Evolutionary conservation across 2,113 vertebrate genomes (phyloP).

Genomic region (Cathartes aura): DNA sequence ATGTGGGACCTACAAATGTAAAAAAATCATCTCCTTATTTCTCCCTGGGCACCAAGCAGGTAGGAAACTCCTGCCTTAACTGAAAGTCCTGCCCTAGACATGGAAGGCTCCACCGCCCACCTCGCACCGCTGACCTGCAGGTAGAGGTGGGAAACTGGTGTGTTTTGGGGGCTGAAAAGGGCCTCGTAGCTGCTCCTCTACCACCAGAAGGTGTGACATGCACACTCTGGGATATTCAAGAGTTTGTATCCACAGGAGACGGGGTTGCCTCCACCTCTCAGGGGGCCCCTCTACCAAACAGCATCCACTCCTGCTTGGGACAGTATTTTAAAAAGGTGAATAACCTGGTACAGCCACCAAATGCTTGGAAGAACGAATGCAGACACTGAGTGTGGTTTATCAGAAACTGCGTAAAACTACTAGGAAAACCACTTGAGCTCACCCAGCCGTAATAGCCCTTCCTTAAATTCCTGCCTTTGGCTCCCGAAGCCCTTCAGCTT

Average conservation of each 20-base stretch:
- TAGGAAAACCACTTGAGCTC: background rate
- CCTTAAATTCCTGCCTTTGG: background rate
- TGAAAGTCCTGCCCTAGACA: background rate
- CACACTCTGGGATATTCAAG: background rate
- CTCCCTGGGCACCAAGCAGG: background rate
- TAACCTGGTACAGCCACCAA: background rate
- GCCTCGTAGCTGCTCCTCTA: background rate
- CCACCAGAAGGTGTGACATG: background rate
- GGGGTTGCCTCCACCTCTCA: background rate
- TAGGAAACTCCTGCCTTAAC: background rate
- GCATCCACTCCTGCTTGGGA: background rate
- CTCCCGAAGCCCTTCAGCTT: background rate
- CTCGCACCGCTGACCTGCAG: background rate
- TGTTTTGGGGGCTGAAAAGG: background rate
- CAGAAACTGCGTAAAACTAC: background rate
- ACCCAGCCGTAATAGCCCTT: background rate
- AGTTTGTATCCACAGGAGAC: background rate
- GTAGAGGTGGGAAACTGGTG: background rate
- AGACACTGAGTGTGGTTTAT: background rate
- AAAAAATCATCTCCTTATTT: background rate
- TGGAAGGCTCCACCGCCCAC: background rate
- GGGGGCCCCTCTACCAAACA: background rate
- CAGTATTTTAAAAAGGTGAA: background rate
- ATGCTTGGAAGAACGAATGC: background rate
- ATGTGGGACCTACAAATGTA: background rate